Base-by-base conservation (phyloP, 2,888 invertebrate species). In the Hypsopygia costalis region DNA sequence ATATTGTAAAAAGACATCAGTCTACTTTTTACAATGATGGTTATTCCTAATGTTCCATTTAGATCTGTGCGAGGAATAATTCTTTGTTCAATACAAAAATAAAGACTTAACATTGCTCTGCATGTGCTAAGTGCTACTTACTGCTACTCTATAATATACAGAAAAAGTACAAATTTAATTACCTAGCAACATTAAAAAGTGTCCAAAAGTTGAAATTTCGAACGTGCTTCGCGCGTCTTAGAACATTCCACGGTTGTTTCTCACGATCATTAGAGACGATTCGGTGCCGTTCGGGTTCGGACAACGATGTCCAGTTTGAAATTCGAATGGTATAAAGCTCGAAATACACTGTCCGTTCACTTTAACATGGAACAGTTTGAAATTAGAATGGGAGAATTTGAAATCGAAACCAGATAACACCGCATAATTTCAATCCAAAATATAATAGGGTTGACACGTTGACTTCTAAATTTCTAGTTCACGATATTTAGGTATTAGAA, bases 211-310 rank as follows among this genome's bases (percentile, higher is more conserved):
- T 31, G 1, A 12, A 11, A 31, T 31, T 11, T 31, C 31, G 31
- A 31, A 12, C 31, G 12, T 11, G 31, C 11, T 11, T 31, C 11
- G 12, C 31, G 11, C 30, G 30, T 30, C 10, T 31, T 31, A 1
- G 12, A 6, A 31, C 31, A 31, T 31, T 31, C 31, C 31, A 11
- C 11, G 31, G 11, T 31, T 11, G 31, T 11, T 31, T 31, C 31
- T 31, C 33, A 43, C 43, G 32, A 40, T 33, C 36, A 31, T 25
- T 37, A 40, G 36, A 25, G 32, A 36, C 32, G 32, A 43, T 21
- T 25, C 25, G 25, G 36, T 36, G 28, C 31, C 8, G 29, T 20
- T 36, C 10, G 36, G 36, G n/a, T n/a, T n/a, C n/a, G n/a, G n/a
- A n/a, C n/a, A n/a, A 29, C 30, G 36, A 37, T 37, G 36, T 11